phyloP scores from a whole-genome alignment of 53 echinoderm and acorn worm genomes.

The Echinometra lucunter region DNA sequence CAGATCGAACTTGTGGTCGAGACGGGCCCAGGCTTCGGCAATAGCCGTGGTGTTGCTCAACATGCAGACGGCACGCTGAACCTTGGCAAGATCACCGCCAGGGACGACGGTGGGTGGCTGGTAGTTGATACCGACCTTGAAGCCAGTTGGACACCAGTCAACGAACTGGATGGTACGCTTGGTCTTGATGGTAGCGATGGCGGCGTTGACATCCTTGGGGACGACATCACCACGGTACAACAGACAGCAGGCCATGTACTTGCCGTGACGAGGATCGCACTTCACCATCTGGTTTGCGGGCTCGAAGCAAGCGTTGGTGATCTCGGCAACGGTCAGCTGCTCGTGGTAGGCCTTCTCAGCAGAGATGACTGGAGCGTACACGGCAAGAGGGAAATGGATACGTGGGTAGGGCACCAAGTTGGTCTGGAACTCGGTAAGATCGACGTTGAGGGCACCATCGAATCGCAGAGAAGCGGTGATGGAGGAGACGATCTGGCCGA shows the following conservation, averaged over 20 bases:
- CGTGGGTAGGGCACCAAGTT: constrained; percentile 95
- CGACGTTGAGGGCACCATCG: constrained; percentile 85
- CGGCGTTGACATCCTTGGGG: constrained; percentile 83
- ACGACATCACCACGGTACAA: constrained; percentile 84
- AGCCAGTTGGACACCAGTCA: constrained; percentile 90
- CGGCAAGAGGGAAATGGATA: constrained; percentile 89
- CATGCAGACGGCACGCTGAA: constrained; percentile 96
- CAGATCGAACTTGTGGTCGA: constrained; percentile 96
- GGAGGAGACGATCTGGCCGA: constrained; percentile 86
- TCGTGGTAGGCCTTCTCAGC: constrained; percentile 85
- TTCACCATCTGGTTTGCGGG: constrained; percentile 97
- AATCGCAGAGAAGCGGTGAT: constrained; percentile 87
- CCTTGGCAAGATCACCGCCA: constrained; percentile 88
- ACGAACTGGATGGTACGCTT: constrained; percentile 89
- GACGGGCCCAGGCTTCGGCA: constrained; percentile 97
- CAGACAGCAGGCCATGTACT: constrained; percentile 84
- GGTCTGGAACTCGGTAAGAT: constrained; percentile 90
- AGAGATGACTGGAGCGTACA: constrained; percentile 86
- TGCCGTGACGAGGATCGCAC: constrained; percentile 86
- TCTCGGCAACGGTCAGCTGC: constrained; percentile 87
- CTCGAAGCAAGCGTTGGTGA: constrained; percentile 93
- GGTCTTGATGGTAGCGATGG: constrained; percentile 86
- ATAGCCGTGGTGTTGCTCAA: constrained; percentile 98
- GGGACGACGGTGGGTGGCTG: constrained; percentile 80
- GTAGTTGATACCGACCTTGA: constrained; percentile 91